A percentile compares a stretch with the other conserved stretches of the same genome.
Conservation (phyloP, 2,113 vertebrate genomes). For the Phyllostomus discolor region DNA sequence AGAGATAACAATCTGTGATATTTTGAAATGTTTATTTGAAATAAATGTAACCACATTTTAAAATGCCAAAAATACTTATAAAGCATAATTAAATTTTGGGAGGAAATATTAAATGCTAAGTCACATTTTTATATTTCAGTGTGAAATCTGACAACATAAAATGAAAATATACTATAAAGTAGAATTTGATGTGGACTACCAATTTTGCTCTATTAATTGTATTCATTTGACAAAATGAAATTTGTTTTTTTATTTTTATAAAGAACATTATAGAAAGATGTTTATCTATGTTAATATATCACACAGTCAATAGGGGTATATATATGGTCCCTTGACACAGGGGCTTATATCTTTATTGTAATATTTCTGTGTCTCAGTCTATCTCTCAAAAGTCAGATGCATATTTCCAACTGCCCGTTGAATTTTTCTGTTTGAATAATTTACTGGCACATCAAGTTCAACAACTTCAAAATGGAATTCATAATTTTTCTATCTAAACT, state of each 20-base stretch:
- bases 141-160: constrained; percentile 30
- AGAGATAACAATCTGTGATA: background rate
- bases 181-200: background rate
- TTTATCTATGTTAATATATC: background rate
- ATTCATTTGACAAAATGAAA: background rate
- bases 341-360: background rate
- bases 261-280: background rate
- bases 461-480: constrained; percentile 18
- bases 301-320: background rate
- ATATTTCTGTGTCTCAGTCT: background rate
- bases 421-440: background rate
- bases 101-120: constrained; percentile 19
- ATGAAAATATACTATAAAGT: constrained; percentile 8
- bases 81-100: background rate
- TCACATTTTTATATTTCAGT: constrained; percentile 4
- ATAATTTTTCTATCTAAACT: background rate
- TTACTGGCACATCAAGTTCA: background rate
- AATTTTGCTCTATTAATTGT: background rate
- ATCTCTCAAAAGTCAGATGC: background rate
- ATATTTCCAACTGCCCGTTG: background rate
- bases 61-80: constrained; percentile 19
- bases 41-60: background rate
- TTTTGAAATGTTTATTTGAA: constrained; percentile 45
- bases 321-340: background rate
- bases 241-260: background rate